These are phyloP conservation scores for Ploceus nigricollis DNA, from an alignment of 2,113 vertebrate genomes.

Conservation along the genomic window DNA sequence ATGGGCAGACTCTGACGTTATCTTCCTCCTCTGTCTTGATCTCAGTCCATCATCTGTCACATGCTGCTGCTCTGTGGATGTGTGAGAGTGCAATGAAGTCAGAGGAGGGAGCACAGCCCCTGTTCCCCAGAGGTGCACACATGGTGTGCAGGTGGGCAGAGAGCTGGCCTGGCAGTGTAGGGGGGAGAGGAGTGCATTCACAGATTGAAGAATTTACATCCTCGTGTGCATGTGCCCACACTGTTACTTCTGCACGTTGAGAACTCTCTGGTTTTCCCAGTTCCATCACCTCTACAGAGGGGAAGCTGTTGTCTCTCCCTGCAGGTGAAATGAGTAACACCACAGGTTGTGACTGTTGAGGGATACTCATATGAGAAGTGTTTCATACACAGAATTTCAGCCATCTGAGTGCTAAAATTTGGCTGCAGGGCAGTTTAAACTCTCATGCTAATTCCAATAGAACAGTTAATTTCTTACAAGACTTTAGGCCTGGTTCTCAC, in stretches of 20 bases:
- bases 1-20: not conserved
- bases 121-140: not conserved
- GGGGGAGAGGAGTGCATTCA: not conserved
- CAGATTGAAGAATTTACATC: not conserved
- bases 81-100: not conserved
- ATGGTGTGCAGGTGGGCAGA: constrained; percentile 9
- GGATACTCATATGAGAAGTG: not conserved
- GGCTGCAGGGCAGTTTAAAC: not conserved
- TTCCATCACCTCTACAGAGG: not conserved
- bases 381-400: not conserved
- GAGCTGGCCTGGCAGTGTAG: not conserved
- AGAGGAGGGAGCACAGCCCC: not conserved
- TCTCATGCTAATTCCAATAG: not conserved
- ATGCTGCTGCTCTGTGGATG: not conserved
- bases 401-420: not conserved
- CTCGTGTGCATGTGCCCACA: not conserved
- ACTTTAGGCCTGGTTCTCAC: not conserved
- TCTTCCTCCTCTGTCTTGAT: not conserved
- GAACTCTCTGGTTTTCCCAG: not conserved
- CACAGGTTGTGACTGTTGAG: not conserved
- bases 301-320: not conserved
- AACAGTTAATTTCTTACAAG: not conserved
- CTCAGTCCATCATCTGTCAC: not conserved
- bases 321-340: not conserved
- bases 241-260: not conserved